Evolutionary conservation across 1,140 invertebrate species (phyloP).

Genomic region (Nasonia vitripennis): DNA sequence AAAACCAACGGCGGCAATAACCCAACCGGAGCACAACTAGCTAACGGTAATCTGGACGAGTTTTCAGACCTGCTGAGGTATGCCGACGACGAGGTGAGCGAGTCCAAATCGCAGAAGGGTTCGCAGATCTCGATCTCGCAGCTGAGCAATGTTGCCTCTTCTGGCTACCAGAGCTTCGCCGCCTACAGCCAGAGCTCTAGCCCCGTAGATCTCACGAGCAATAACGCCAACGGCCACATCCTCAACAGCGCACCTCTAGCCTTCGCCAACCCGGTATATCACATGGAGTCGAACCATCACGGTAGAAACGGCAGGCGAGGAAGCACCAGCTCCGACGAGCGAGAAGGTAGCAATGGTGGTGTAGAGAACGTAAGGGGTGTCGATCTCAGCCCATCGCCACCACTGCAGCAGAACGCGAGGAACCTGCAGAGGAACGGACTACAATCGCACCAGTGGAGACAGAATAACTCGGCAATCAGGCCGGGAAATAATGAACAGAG

Average conservation of each 20-base stretch:
- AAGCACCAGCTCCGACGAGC: slow-evolving; percentile 75
- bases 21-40: slow-evolving; percentile 73
- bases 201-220: slow-evolving; percentile 84
- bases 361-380: slow-evolving; percentile 69
- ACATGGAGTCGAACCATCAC: slow-evolving; percentile 77
- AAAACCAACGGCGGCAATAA: slow-evolving; percentile 56
- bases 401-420: slow-evolving; percentile 69
- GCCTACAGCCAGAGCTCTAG: slow-evolving; percentile 93
- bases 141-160: slow-evolving; percentile 88
- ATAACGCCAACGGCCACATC: slow-evolving; percentile 75
- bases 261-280: slow-evolving; percentile 92
- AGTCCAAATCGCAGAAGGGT: slow-evolving; percentile 73
- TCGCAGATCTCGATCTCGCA: slow-evolving; percentile 84
- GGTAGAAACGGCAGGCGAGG: slow-evolving; percentile 65
- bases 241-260: slow-evolving; percentile 82
- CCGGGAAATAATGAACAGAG: slow-evolving; percentile 65
- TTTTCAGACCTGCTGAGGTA: slow-evolving; percentile 82
- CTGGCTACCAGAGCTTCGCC: slow-evolving; percentile 93
- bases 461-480: slow-evolving; percentile 62
- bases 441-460: slow-evolving; percentile 71
- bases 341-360: slow-evolving; percentile 68
- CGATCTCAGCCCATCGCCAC: slow-evolving; percentile 70
- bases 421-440: slow-evolving; percentile 75
- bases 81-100: slow-evolving; percentile 72
- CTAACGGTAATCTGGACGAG: slow-evolving; percentile 80